Percentiles rank a stretch among this genome's conserved stretches.
phyloP scores from a whole-genome alignment of 2,888 invertebrate species.

The Drosophila borealis region DNA sequence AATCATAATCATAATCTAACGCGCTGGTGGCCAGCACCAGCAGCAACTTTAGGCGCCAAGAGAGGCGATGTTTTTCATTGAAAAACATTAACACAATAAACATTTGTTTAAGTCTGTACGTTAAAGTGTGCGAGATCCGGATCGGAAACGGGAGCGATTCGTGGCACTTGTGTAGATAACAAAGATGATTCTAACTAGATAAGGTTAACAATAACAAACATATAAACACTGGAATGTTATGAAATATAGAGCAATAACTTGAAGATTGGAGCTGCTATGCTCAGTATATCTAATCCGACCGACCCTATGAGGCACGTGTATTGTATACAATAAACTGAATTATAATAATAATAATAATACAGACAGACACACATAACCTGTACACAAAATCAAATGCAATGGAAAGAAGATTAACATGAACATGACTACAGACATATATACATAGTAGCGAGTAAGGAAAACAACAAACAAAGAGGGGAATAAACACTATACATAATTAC shows the following conservation, averaged over 20 bases:
- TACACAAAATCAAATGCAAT: conserved; percentile 11
- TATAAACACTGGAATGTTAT: conserved; percentile 20
- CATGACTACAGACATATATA: conserved; percentile 63
- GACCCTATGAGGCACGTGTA: conserved; percentile 59
- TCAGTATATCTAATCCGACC: conserved; percentile 69
- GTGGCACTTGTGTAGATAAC: conserved; percentile 47
- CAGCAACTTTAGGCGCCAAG: conserved; percentile 71
- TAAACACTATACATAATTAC: conserved; percentile 49
- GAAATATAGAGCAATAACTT: conserved; percentile 63
- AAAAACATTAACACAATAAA: conserved; percentile 51
- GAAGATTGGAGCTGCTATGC: conserved; percentile 52
- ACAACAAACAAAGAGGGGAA: conserved; percentile 22
- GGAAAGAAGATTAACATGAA: conserved; percentile 7
- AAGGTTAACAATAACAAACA: conserved; percentile 31
- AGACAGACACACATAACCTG: conserved; percentile 1
- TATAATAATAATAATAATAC: conserved; percentile 22
- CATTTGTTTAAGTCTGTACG: conserved; percentile 39
- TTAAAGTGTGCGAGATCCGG: conserved; percentile 8
- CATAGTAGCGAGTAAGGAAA: conserved; percentile 64
- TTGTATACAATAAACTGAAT: conserved; percentile 27
- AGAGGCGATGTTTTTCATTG: conserved; percentile 83
- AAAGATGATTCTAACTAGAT: conserved; percentile 55
- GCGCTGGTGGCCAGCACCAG: conserved; percentile 76
- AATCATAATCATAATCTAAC: conserved; percentile 66
- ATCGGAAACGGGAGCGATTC: not conserved